These are phyloP conservation scores for Hypothenemus hampei DNA, from an alignment of 1,140 invertebrate genomes.

Conservation along the genomic window DNA sequence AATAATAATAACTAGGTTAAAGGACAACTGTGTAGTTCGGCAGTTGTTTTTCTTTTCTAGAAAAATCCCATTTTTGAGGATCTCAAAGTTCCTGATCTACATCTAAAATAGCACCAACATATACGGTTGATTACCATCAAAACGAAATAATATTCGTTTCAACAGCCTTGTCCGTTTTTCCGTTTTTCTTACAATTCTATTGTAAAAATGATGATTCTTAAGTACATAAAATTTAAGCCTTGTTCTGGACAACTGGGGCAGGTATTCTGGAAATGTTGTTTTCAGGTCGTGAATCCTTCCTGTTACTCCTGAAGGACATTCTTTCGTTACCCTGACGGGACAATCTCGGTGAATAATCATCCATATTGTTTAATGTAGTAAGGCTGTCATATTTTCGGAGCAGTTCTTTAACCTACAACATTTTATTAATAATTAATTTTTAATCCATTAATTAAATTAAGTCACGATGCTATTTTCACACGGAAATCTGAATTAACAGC, in stretches of 20 bases:
- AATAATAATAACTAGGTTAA: background rate
- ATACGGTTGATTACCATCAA: background rate
- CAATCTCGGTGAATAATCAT: constrained; percentile 25
- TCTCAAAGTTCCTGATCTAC: background rate
- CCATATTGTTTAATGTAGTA: constrained; percentile 52
- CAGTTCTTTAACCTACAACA: constrained; percentile 58
- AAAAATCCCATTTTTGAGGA: background rate
- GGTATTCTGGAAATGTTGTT: constrained; percentile 50
- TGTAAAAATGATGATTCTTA: background rate
- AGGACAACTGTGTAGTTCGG: background rate
- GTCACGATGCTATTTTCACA: too few species aligned
- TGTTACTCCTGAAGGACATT: constrained; percentile 47
- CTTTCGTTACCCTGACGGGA: constrained; percentile 39
- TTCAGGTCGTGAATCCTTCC: constrained; percentile 54
- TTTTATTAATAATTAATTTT: too few species aligned
- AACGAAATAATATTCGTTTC: background rate
- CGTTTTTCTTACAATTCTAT: background rate
- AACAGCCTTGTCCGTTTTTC: background rate
- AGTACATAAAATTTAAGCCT: constrained; percentile 5
- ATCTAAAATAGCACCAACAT: background rate
- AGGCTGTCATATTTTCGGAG: constrained; percentile 57
- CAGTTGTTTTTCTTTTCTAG: background rate
- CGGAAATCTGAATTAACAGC: too few species aligned
- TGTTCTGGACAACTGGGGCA: constrained; percentile 44
- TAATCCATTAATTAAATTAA: too few species aligned